Evolutionary conservation across 1,140 invertebrate species (phyloP), one percentile per base, ranked within the genome.

Genomic region (Eufriesea mexicana): DNA sequence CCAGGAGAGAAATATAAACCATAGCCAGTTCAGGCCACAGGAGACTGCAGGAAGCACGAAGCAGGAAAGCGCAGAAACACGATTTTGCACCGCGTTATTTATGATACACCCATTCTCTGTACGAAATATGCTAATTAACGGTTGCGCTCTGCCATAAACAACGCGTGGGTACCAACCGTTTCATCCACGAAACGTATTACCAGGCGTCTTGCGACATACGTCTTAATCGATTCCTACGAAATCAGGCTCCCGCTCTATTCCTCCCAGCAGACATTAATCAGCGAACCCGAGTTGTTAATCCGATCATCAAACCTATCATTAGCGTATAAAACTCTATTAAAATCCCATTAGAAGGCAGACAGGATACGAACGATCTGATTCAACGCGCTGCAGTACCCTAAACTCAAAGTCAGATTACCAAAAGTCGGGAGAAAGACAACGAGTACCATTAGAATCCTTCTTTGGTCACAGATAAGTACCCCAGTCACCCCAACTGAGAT

Each of bases 61-160:
- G 42, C 55, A 61, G 57, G n/a, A 49, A 75, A 61, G 73, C 10
- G 45, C 25, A 62, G 54, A 61, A 49, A 75, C 57, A 47, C 57
- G 73, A 55, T 72, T 72, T 72, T 72, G 25, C 23, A n/a, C 49
- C 47, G 49, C 70, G 45, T 61, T 75, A 75, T 75, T 75, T 75
- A 61, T 14, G 73, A 62, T 14, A 23, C 25, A 20, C 9, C 6
- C 25, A 18, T 61, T 75, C 57, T 2, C 23, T 74, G 6, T 25
- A 74, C n/a, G 57, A 42, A 61, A 75, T 62, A 62, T 75, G 73
- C 23, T 75, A 62, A 75, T 75, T 75, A 75, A 75, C 73, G 20
- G 28, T 12, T 28, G 54, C n/a, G 12, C n/a, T 18, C n/a, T 25
- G 55, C 42, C 35, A 47, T 74, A 45, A 74, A 61, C 51, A 55